Evolutionary conservation across 23 tunicate genomes (phyloP).

Genomic region (Styela plicata): DNA sequence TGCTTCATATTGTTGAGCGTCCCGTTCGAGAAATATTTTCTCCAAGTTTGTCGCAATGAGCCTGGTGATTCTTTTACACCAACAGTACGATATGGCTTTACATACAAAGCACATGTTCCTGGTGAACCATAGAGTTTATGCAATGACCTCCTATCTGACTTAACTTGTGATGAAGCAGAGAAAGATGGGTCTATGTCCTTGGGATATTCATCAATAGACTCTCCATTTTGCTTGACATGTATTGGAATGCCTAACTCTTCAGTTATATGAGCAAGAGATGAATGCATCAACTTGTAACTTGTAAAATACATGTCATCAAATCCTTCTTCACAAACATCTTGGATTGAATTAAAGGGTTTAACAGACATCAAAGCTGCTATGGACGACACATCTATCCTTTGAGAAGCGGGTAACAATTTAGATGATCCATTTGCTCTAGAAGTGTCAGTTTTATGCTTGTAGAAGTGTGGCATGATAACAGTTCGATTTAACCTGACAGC

Average conservation of each 20-base stretch:
- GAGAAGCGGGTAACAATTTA: slow-evolving; percentile 33
- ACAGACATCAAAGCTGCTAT: slow-evolving; percentile 19
- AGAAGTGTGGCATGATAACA: slow-evolving; percentile 29
- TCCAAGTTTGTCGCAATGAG: not conserved
- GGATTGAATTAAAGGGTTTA: not conserved
- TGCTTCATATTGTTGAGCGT: too few species aligned
- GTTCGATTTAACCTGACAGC: slow-evolving; percentile 41
- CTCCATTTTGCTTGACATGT: not conserved
- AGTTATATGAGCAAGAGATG: not conserved
- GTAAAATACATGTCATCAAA: slow-evolving; percentile 14
- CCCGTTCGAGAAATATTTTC: not conserved
- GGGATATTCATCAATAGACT: not conserved
- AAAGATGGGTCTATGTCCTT: not conserved
- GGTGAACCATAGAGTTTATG: slow-evolving; percentile 30
- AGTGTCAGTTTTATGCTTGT: slow-evolving; percentile 22
- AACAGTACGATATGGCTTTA: slow-evolving; percentile 44
- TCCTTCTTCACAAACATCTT: not conserved
- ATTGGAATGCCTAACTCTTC: slow-evolving; percentile 2
- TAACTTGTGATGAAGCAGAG: not conserved
- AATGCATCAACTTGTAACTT: not conserved
- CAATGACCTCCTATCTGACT: not conserved
- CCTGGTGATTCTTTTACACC: slow-evolving; percentile 28
- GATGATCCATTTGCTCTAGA: not conserved
- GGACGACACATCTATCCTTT: slow-evolving; percentile 14
- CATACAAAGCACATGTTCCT: slow-evolving; percentile 50